These are phyloP conservation scores for Pantherophis alleghaniensis DNA, from an alignment of 2,797 vertebrate genomes.

Conservation along the genomic window DNA sequence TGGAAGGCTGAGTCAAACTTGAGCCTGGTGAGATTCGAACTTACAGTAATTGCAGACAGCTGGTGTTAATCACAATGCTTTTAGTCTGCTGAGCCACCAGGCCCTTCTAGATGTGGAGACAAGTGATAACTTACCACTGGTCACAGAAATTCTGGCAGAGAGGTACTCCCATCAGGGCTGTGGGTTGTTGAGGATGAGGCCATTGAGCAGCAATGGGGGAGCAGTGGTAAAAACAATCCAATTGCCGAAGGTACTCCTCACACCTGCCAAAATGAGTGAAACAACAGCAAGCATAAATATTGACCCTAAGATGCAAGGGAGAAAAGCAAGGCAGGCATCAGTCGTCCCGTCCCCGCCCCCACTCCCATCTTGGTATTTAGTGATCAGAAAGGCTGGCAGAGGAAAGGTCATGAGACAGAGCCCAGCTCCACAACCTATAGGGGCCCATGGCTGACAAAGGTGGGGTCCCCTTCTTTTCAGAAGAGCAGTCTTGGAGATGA, in stretches of 20 bases:
- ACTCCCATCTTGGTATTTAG: not conserved
- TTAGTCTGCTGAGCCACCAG: too few relatives aligned
- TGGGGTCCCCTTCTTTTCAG: not conserved
- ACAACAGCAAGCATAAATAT: not conserved
- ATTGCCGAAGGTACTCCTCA: constrained; percentile 75
- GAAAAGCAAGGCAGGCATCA: not conserved
- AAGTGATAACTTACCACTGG: constrained; percentile 74
- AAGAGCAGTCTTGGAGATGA: constrained; percentile 25
- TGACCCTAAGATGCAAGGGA: not conserved
- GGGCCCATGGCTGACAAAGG: not conserved
- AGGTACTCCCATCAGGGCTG: constrained; percentile 66
- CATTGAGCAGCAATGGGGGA: constrained; percentile 78
- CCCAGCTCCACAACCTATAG: not conserved
- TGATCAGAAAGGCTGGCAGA: not conserved
- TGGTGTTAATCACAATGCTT: too few relatives aligned
- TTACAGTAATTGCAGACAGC: too few relatives aligned
- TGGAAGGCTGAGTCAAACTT: too few relatives aligned
- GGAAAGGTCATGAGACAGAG: not conserved
- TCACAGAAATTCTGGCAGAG: constrained; percentile 85
- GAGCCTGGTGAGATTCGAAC: too few relatives aligned
- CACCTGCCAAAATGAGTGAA: constrained; percentile 70
- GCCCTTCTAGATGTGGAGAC: not conserved
- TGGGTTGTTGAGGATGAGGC: constrained; percentile 69
- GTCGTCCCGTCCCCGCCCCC: too few relatives aligned
- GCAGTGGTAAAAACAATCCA: constrained; percentile 79